phyloP scores from a whole-genome alignment of 2,113 vertebrate species.

The Cephalophus harveyi region DNA sequence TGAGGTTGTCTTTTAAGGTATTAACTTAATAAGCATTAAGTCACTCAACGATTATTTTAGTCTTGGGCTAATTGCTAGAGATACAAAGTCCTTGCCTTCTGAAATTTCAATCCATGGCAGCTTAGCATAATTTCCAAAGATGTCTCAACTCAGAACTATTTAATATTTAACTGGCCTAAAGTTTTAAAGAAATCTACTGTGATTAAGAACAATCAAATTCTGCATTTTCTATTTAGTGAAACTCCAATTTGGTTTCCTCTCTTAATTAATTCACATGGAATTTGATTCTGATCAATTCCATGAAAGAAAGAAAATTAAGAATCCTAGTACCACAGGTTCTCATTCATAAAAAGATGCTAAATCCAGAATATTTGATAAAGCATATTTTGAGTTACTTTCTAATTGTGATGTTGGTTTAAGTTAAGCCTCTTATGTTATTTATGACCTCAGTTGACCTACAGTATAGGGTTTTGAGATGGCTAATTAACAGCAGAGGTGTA shows the following conservation, averaged over 20 bases:
- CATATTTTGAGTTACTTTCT: conserved; percentile 61
- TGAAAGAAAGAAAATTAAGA: conserved; percentile 40
- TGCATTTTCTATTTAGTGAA: not conserved
- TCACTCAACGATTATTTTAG: not conserved
- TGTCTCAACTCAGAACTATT: not conserved
- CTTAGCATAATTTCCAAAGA: not conserved
- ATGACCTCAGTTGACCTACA: conserved; percentile 42
- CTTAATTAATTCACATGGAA: conserved; percentile 26
- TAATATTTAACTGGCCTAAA: not conserved
- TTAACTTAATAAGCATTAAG: not conserved
- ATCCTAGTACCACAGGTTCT: conserved; percentile 9
- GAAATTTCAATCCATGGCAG: not conserved
- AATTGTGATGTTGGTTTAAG: conserved; percentile 44
- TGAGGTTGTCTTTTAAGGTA: not conserved
- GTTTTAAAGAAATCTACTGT: conserved; percentile 2
- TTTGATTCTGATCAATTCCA: conserved; percentile 7
- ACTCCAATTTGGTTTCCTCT: not conserved
- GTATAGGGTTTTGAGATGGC: conserved; percentile 19
- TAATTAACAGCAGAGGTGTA: conserved; percentile 54
- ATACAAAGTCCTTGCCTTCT: not conserved
- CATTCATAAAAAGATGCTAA: not conserved
- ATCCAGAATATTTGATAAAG: not conserved
- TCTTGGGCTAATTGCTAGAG: not conserved
- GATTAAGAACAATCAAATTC: conserved; percentile 10
- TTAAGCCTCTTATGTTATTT: conserved; percentile 43